A percentile compares a stretch with the other conserved stretches of the same genome.
Evolutionary conservation across 1,140 invertebrate species (phyloP).

Genomic region (Drosophila quadrilineata): DNA sequence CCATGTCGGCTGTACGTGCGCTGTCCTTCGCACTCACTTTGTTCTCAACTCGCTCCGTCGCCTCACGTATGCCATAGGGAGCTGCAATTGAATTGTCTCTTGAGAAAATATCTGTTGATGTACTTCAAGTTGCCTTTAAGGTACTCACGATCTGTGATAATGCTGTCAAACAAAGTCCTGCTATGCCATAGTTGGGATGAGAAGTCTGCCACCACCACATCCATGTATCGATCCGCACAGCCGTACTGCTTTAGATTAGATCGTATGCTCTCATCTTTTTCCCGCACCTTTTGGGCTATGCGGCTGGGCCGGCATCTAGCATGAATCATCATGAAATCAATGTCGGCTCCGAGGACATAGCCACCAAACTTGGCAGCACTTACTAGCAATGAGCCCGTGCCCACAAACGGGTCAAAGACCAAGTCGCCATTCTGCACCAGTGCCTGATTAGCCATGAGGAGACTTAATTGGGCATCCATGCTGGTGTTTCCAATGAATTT

Average conservation of each 20-base stretch:
- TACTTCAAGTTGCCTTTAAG: too few species aligned
- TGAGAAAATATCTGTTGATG: too few species aligned
- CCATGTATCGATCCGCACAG: slow-evolving; percentile 88
- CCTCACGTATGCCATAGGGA: slow-evolving; percentile 97
- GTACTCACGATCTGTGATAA: slow-evolving; percentile 97
- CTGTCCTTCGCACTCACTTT: slow-evolving; percentile 83
- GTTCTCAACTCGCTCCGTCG: slow-evolving; percentile 92
- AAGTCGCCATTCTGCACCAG: slow-evolving; percentile 88
- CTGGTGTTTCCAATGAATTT: slow-evolving; percentile 98
- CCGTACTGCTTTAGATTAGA: slow-evolving; percentile 94
- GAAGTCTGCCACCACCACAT: slow-evolving; percentile 95
- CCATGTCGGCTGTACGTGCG: slow-evolving; percentile 48
- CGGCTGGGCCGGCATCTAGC: slow-evolving; percentile 90
- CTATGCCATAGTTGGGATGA: slow-evolving; percentile 90
- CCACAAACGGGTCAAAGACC: slow-evolving; percentile 97
- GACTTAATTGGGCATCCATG: slow-evolving; percentile 96
- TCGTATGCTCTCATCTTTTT: slow-evolving; percentile 91
- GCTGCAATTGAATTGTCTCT: slow-evolving; percentile 84
- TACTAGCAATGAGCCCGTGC: slow-evolving; percentile 95
- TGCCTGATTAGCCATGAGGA: slow-evolving; percentile 97
- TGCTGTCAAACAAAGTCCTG: slow-evolving; percentile 89
- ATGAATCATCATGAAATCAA: slow-evolving; percentile 96
- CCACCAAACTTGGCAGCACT: slow-evolving; percentile 95
- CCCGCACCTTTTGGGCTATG: slow-evolving; percentile 89
- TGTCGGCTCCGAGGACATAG: slow-evolving; percentile 95